Percentiles rank a stretch among this genome's conserved stretches.
Conservation (phyloP, 1,140 invertebrate genomes). For the Meloidogyne exigua region DNA sequence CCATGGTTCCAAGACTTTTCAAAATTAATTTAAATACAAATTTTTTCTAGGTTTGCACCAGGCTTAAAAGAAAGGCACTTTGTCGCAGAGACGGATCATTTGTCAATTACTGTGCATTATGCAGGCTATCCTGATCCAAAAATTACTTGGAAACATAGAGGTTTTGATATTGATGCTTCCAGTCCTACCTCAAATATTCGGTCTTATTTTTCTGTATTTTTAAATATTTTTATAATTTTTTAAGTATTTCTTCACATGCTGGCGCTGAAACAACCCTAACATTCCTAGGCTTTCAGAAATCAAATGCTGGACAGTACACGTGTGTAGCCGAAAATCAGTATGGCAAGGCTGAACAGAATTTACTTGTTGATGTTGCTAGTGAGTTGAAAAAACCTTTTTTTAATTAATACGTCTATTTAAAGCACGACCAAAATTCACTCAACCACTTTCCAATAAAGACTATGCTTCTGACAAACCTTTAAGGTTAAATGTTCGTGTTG, state of each 20-base stretch:
- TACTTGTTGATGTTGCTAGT: constrained; percentile 61
- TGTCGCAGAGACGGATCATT: constrained; percentile 61
- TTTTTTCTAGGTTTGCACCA: constrained; percentile 63
- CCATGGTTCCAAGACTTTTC: neutral
- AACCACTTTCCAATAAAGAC: constrained; percentile 78
- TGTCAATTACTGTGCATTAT: constrained; percentile 53
- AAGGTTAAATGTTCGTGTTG: constrained; percentile 79
- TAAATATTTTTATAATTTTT: constrained; percentile 10
- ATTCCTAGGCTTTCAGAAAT: constrained; percentile 52
- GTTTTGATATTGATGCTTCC: constrained; percentile 57
- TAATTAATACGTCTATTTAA: constrained; percentile 33
- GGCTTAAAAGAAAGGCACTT: constrained; percentile 59
- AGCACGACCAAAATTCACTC: constrained; percentile 85
- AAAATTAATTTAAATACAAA: constrained; percentile 11
- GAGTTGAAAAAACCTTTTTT: constrained; percentile 23
- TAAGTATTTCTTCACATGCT: constrained; percentile 52
- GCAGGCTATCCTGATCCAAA: constrained; percentile 62
- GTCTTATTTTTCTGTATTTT: constrained; percentile 13
- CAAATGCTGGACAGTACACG: constrained; percentile 61
- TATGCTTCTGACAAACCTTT: constrained; percentile 70
- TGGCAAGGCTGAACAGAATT: constrained; percentile 62
- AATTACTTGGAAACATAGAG: constrained; percentile 62
- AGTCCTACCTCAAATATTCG: constrained; percentile 55
- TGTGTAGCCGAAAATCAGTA: constrained; percentile 61
- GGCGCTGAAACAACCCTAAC: constrained; percentile 61